Base-by-base conservation (phyloP, 2,113 vertebrate species). In the Chaenogobius annularis region DNA sequence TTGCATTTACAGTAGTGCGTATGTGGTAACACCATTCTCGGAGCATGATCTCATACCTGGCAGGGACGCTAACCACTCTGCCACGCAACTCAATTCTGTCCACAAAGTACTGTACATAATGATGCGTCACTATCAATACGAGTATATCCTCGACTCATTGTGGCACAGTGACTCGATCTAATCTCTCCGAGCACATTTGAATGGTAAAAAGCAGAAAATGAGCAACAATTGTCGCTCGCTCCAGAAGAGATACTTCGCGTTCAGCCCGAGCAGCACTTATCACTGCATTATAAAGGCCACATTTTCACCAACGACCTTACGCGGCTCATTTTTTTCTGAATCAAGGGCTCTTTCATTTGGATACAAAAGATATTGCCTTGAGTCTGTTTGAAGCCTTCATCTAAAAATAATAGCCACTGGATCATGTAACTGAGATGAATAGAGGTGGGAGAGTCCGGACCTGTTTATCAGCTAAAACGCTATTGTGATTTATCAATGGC, bases 121-220 rank as follows among this genome's bases (percentile, higher is more conserved):
- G 37, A 40, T 9, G 6, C 37, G 8, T 40, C 37, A 40, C 37
- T 40, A 40, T 40, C 37, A 40, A 9, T 9, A 9, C 37, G 37
- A 9, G 37, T 40, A 9, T 40, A 40, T 40, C n/a, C 19, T 54
- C 22, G 12, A 22, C 54, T 22, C 20, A 22, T 31, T 55, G 20
- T 11, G 3, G 54, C 20, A 12, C 54, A 23, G n/a, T 5, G 54
- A 22, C 54, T 11, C n/a, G 10, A 55, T 55, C 20, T 55, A 22
- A 55, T 55, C 54, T 55, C 54, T 55, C 54, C 10, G 47, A 23
- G 54, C 22, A 22, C 54, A 55, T 55, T 55, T 55, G 20, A 55
- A 55, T 22, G 54, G 54, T 22, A 55, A 23, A 55, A 55, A 55
- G 54, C 54, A 55, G 54, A 55, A 55, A 55, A 55, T 55, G 54